A percentile compares a stretch with the other conserved stretches of the same genome.
phyloP scores from a whole-genome alignment of 2,113 vertebrate genomes.

The Maccullochella peelii region DNA sequence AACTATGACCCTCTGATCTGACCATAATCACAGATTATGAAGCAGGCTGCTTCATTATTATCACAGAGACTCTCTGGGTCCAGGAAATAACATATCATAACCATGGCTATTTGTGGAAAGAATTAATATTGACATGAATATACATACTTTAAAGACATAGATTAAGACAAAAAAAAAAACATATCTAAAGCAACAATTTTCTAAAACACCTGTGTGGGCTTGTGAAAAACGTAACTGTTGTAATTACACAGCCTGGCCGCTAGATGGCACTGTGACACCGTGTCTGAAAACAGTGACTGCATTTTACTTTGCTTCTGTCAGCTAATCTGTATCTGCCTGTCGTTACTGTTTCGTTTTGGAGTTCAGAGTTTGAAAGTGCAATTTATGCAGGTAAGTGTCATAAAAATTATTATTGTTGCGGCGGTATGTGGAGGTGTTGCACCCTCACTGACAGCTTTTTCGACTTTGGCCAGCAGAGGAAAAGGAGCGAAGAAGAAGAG shows the following conservation, averaged over 20 bases:
- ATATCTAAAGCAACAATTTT: background rate
- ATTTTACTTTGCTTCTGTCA: background rate
- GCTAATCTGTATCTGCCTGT: background rate
- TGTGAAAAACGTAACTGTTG: rapidly evolving
- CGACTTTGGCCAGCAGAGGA: conserved; percentile 10
- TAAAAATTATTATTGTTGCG: background rate
- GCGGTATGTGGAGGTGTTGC: conserved; percentile 13
- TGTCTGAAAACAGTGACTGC: background rate
- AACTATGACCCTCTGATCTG: too few relatives aligned
- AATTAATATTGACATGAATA: too few relatives aligned
- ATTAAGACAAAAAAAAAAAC: background rate
- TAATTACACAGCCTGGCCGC: conserved; percentile 53
- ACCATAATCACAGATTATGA: too few relatives aligned
- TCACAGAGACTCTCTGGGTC: too few relatives aligned
- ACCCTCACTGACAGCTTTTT: conserved; percentile 2
- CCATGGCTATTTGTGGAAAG: too few relatives aligned
- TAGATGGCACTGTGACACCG: conserved; percentile 23
- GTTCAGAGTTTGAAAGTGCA: conserved; percentile 41
- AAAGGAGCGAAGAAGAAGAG: conserved; percentile 11
- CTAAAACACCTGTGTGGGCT: background rate
- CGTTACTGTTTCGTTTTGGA: background rate
- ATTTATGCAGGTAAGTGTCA: conserved; percentile 74
- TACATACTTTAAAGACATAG: background rate
- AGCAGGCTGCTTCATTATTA: too few relatives aligned
- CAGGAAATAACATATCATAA: too few relatives aligned